Evolutionary conservation across 2,797 vertebrate species (phyloP), one percentile per base, ranked within the genome.

Genomic region (Parambassis ranga): DNA sequence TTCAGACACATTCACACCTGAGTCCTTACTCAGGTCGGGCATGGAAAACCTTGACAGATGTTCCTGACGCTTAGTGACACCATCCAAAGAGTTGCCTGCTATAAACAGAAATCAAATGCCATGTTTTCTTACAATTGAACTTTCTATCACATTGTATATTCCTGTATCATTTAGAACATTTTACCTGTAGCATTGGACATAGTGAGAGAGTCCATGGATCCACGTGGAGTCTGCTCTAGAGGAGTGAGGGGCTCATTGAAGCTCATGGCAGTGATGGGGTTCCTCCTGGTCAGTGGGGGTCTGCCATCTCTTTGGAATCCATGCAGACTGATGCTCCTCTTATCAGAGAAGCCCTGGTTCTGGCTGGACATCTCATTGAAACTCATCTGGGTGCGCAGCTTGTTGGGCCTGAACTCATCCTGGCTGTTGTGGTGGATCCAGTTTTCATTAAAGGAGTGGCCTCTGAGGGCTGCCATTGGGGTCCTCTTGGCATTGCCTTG

Each of bases 11-110:
- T 96, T 98, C 89, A 99, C 95, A 20, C 96, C 96, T 0, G 97
- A 98, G 88, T 99, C 97, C 86, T 99, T 99, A 87, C 97, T 98
- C 74, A 99, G 90, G 85, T 99, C 97, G 0, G 97, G 97, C 97
- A 99, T 99, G 13, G 97, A 99, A 86, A 99, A 99, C 36, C 97
- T 90, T 24, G 97, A 99, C 47, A 99, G 92, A 71, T 98, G 96
- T 86, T 99, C 97, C 86, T 99, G 97, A 44, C 96, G 94, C 70
- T 96, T 96, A 69, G 87, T 94, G 22, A 93, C 96, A 0, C 96
- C 95, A 0, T 98, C 97, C 23, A 94, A 90, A 5, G 97, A 98
- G 74, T 97, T 94, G 46, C 96, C 97, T 96, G 79, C 38, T 37
- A 24, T 47, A 71, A 62, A 0, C 26, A 79, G 0, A 71, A 51